These are phyloP conservation scores for Struthio camelus DNA, from an alignment of 2,113 vertebrate species.

Conservation along the genomic window DNA sequence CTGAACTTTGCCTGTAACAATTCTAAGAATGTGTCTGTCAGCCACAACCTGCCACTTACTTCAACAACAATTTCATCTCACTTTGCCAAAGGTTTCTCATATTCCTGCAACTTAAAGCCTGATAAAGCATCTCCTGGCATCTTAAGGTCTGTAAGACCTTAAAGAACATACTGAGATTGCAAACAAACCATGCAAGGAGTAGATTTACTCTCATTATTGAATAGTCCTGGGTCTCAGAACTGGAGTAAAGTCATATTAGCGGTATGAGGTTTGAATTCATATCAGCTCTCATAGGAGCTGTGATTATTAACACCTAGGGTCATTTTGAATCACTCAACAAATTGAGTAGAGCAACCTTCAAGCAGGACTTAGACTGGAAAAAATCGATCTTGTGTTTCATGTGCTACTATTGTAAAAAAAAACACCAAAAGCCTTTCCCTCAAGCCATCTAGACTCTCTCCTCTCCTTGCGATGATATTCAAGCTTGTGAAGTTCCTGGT, in stretches of 20 bases:
- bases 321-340: slow-evolving; percentile 6
- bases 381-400: not conserved
- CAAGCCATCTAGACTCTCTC: not conserved
- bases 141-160: not conserved
- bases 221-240: not conserved
- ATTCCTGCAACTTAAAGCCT: not conserved
- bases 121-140: not conserved
- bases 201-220: not conserved
- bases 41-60: not conserved
- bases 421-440: not conserved
- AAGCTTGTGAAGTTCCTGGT: not conserved
- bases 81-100: slow-evolving; percentile 13
- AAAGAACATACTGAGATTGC: not conserved
- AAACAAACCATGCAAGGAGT: not conserved
- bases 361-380: not conserved
- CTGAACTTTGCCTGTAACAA: not conserved
- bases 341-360: not conserved
- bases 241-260: not conserved
- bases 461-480: not conserved
- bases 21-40: not conserved
- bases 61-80: slow-evolving; percentile 13
- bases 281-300: not conserved
- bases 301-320: slow-evolving; percentile 9
- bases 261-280: not conserved
- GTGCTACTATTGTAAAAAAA: not conserved